Percentiles rank a stretch among this genome's conserved stretches.
Evolutionary conservation across 1,140 invertebrate species (phyloP).

Genomic region (Aphelinus atriplicis): DNA sequence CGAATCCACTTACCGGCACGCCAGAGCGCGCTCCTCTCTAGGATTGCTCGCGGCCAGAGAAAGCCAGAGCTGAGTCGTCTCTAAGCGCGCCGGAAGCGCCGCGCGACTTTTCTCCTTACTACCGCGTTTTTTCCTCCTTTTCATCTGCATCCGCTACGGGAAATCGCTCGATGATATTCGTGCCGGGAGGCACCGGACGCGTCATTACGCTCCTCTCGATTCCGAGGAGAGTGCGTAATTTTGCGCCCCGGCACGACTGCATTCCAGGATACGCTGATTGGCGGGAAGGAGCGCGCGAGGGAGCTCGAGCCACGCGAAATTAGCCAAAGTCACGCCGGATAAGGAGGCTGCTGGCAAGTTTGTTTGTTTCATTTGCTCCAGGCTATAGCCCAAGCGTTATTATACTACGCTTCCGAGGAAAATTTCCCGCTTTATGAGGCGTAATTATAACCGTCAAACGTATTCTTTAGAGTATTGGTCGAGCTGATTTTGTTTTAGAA

Average conservation of each 20-base stretch:
- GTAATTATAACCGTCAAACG: too few species aligned
- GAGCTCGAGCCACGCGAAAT: not conserved
- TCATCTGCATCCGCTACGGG: not conserved
- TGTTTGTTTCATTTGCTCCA: too few species aligned
- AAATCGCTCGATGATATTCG: conserved; percentile 18
- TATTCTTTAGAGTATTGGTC: too few species aligned
- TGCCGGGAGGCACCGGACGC: not conserved
- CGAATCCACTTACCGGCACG: conserved; percentile 49
- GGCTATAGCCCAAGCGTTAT: too few species aligned
- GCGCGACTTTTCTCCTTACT: conserved; percentile 2
- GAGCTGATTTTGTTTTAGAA: too few species aligned
- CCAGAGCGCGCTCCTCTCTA: conserved; percentile 20
- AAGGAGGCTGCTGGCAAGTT: not conserved
- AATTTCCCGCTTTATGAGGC: not conserved
- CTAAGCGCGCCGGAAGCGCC: not conserved
- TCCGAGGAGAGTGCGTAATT: conserved; percentile 11
- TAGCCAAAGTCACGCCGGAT: conserved; percentile 4
- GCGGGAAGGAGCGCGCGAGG: not conserved
- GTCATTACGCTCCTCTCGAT: not conserved
- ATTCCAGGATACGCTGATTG: conserved; percentile 35
- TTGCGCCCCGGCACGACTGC: not conserved
- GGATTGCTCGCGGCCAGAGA: conserved; percentile 7
- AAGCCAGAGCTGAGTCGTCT: too few species aligned
- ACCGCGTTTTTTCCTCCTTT: not conserved
- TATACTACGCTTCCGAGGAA: not conserved